A percentile compares a stretch with the other conserved stretches of the same genome.
phyloP scores from a whole-genome alignment of 2,797 vertebrate genomes.

The Rousettus madagascariensis region DNA sequence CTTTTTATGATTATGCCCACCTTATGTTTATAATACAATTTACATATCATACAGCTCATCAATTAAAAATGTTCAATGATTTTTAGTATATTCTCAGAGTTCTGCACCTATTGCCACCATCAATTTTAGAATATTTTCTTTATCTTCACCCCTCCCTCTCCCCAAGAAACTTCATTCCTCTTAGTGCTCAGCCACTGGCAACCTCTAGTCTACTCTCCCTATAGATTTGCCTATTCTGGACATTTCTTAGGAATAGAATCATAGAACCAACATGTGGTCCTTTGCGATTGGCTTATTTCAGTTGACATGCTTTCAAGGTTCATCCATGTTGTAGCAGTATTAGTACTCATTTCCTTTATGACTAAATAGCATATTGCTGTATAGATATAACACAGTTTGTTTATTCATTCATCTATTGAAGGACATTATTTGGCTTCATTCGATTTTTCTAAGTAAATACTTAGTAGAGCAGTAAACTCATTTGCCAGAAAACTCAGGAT shows the following conservation, averaged over 20 bases:
- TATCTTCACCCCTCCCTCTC: not conserved
- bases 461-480: not conserved
- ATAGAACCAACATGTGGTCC: not conserved
- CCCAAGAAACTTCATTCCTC: not conserved
- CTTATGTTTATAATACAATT: constrained; percentile 19
- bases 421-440: not conserved
- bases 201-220: not conserved
- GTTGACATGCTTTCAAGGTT: not conserved
- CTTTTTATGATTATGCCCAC: not conserved
- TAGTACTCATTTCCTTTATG: not conserved
- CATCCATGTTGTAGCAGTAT: not conserved
- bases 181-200: not conserved
- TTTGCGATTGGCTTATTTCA: constrained; percentile 2
- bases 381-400: not conserved
- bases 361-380: not conserved
- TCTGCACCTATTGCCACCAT: not conserved
- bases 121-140: not conserved
- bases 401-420: not conserved
- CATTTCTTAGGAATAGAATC: not conserved
- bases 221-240: not conserved
- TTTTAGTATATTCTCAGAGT: not conserved
- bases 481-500: not conserved
- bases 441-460: constrained; percentile 16
- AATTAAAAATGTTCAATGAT: not conserved
- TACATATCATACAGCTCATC: not conserved